A percentile compares a stretch with the other conserved stretches of the same genome.
These are phyloP conservation scores for Nettapus auritus DNA, from an alignment of 2,113 vertebrate genomes.

Conservation along the genomic window DNA sequence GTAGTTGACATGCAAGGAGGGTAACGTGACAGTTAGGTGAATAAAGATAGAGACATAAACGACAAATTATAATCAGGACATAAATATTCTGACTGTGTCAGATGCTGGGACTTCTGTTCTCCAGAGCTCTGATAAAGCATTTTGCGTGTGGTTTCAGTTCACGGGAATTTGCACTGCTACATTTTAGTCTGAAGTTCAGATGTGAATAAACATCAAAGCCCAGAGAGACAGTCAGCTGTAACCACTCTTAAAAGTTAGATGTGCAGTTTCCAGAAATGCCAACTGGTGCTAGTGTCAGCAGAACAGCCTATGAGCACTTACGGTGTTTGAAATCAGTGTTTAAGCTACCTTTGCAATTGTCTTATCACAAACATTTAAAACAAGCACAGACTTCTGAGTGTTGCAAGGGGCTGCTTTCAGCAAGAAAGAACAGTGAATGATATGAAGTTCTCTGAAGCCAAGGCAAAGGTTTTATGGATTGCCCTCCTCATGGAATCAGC, in stretches of 20 bases:
- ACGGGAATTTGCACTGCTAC: slow-evolving; percentile 5
- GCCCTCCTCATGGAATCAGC: not conserved
- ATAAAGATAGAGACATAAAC: slow-evolving; percentile 12
- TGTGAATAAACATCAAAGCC: slow-evolving; percentile 47
- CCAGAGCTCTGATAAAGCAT: not conserved
- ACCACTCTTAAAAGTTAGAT: not conserved
- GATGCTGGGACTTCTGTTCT: slow-evolving; percentile 1
- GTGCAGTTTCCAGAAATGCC: not conserved
- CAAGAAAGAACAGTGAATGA: not conserved
- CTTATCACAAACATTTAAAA: not conserved
- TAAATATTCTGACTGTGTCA: slow-evolving; percentile 22
- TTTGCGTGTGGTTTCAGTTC: not conserved
- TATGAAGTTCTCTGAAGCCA: not conserved
- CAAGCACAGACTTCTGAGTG: not conserved
- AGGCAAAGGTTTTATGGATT: not conserved
- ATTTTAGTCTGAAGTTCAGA: slow-evolving; percentile 41
- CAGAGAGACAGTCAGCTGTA: not conserved
- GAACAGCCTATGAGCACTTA: not conserved
- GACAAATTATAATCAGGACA: slow-evolving; percentile 28
- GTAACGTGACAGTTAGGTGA: not conserved
- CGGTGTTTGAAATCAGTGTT: not conserved
- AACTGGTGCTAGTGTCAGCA: not conserved
- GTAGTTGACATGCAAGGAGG: not conserved
- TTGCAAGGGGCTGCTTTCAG: not conserved
- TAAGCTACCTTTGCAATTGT: not conserved